phyloP scores from a whole-genome alignment of 1,140 invertebrate species.

The Sycophaga agraensis region DNA sequence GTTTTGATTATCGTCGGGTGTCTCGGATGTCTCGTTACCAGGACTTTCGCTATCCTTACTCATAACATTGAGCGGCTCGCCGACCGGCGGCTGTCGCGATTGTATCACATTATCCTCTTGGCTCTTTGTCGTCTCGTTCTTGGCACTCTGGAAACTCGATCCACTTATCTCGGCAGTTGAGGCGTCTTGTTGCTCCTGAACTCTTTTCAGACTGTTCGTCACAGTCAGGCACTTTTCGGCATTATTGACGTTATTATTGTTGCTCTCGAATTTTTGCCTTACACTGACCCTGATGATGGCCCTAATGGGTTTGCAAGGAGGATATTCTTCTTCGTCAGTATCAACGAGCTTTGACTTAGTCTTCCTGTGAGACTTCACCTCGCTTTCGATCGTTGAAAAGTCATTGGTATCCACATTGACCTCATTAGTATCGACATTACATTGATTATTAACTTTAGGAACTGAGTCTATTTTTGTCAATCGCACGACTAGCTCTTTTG shows the following conservation, averaged over 20 bases:
- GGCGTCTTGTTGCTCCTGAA: too few species aligned
- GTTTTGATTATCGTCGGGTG: background rate
- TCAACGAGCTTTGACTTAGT: background rate
- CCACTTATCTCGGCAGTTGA: too few species aligned
- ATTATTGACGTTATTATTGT: conserved; percentile 8
- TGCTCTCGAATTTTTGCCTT: background rate
- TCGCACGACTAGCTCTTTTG: conserved; percentile 22
- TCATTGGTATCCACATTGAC: background rate
- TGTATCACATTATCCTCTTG: too few species aligned
- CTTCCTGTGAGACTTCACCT: background rate
- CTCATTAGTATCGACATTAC: background rate
- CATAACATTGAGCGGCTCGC: background rate
- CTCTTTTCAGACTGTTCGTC: background rate
- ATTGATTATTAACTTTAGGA: background rate
- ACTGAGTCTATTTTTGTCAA: conserved; percentile 22
- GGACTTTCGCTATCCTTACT: background rate
- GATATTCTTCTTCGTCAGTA: background rate
- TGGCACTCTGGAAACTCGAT: background rate
- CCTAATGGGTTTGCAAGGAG: background rate
- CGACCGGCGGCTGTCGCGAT: background rate
- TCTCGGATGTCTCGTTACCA: background rate
- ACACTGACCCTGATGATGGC: background rate
- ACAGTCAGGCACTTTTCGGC: conserved; percentile 1
- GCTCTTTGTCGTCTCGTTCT: background rate
- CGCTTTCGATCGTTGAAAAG: background rate